Conservation (phyloP, 23 tunicate species). For the Pegea sp. region DNA sequence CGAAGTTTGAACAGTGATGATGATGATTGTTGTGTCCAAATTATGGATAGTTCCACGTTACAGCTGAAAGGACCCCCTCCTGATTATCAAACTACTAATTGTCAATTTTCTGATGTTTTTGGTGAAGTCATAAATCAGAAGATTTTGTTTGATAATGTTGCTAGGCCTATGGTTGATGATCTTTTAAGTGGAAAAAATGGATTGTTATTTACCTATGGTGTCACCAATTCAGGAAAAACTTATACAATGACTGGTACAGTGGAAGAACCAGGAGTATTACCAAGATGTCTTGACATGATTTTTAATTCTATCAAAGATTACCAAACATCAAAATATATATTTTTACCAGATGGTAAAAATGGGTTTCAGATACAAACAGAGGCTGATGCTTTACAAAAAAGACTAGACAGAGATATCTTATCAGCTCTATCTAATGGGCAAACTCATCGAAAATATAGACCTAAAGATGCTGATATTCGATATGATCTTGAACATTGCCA, state of each 20-base stretch:
- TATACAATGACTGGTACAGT: conserved; percentile 98
- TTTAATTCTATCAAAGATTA: conserved; percentile 51
- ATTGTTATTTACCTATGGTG: conserved; percentile 97
- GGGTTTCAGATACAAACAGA: conserved; percentile 54
- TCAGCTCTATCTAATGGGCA: conserved; percentile 33
- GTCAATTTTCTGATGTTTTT: conserved; percentile 52
- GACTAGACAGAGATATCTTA: conserved; percentile 65
- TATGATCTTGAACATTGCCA: conserved; percentile 56
- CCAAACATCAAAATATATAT: conserved; percentile 81
- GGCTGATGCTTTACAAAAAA: conserved; percentile 64
- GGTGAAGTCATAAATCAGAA: conserved; percentile 26
- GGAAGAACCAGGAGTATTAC: conserved; percentile 83
- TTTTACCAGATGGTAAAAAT: conserved; percentile 74
- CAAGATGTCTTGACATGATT: conserved; percentile 83
- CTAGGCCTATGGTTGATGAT: conserved; percentile 70
- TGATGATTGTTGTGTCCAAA: conserved; percentile 45
- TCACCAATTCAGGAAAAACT: conserved; percentile 95
- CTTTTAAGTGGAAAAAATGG: conserved; percentile 72
- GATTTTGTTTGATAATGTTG: conserved; percentile 39
- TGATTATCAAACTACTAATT: conserved; percentile 44
- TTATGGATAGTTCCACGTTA: conserved; percentile 21
- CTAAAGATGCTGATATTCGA: conserved; percentile 11
- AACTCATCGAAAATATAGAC: conserved; percentile 29
- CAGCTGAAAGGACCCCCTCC: conserved; percentile 7
- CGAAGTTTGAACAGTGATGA: conserved; percentile 23